A percentile compares a stretch with the other conserved stretches of the same genome.
Evolutionary conservation across 2,797 vertebrate species (phyloP).

Genomic region (Sebastes alutus): DNA sequence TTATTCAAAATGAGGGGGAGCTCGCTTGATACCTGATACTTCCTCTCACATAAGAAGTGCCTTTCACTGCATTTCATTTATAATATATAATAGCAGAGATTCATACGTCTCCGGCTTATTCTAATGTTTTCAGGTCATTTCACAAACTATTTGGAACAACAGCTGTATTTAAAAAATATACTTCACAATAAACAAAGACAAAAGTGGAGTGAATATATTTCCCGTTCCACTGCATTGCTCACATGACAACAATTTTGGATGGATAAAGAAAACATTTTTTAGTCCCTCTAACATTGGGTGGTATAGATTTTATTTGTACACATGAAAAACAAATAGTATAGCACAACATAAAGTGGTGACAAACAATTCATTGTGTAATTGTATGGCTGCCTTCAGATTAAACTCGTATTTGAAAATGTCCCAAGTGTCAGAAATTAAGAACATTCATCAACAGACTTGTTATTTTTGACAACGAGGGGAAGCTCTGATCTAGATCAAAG

Average conservation of each 20-base stretch:
- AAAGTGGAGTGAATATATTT: neutral
- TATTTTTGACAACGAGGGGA: neutral
- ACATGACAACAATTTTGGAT: neutral
- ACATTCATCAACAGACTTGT: constrained; percentile 9
- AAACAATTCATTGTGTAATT: neutral
- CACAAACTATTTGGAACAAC: constrained; percentile 12
- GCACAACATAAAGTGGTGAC: neutral
- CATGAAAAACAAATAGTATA: neutral
- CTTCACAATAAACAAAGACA: neutral
- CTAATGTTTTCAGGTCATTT: constrained; percentile 26
- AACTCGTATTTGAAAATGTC: constrained; percentile 14
- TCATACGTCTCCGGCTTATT: neutral
- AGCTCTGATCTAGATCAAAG: constrained; percentile 45
- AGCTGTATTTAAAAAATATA: constrained; percentile 2
- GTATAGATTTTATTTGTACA: neutral
- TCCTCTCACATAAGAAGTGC: constrained; percentile 6
- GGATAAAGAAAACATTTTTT: neutral
- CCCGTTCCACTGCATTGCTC: constrained; percentile 2
- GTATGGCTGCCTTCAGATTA: neutral
- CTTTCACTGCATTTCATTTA: constrained; percentile 9
- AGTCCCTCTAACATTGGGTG: neutral
- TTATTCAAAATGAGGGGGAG: constrained; percentile 11
- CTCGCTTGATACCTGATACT: constrained; percentile 20
- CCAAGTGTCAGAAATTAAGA: constrained; percentile 18
- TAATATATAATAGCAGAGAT: constrained; percentile 25